These are phyloP conservation scores for Myiozetetes cayanensis DNA, from an alignment of 2,113 vertebrate species.

Conservation along the genomic window DNA sequence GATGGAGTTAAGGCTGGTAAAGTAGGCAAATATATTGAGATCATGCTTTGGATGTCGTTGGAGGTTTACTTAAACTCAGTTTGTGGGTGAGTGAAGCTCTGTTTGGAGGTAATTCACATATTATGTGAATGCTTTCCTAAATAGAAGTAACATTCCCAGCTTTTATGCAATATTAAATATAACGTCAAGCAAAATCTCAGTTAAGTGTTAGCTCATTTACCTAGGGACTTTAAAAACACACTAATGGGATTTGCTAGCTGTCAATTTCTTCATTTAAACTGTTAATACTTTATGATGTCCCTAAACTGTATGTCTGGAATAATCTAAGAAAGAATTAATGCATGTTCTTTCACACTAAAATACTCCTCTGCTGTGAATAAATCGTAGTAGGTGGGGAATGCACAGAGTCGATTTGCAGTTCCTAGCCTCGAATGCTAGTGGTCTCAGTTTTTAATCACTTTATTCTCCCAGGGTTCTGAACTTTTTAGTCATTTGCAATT, in stretches of 20 bases:
- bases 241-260: neutral
- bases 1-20: neutral
- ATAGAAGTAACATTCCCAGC: neutral
- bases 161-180: neutral
- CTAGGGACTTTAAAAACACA: neutral
- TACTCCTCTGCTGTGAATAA: neutral
- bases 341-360: neutral
- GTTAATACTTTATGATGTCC: neutral
- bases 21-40: neutral
- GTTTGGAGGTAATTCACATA: neutral
- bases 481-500: neutral
- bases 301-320: neutral
- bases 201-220: constrained; percentile 8
- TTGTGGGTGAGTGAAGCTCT: neutral
- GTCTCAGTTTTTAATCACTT: neutral
- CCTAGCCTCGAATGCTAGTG: neutral
- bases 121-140: neutral
- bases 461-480: neutral
- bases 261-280: constrained; percentile 16
- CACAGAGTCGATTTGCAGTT: neutral
- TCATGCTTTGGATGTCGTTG: neutral
- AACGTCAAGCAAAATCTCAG: neutral
- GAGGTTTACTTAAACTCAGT: neutral
- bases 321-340: neutral
- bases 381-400: neutral